phyloP scores from a whole-genome alignment of 2,113 vertebrate genomes.

The Dolichotis patagonum region DNA sequence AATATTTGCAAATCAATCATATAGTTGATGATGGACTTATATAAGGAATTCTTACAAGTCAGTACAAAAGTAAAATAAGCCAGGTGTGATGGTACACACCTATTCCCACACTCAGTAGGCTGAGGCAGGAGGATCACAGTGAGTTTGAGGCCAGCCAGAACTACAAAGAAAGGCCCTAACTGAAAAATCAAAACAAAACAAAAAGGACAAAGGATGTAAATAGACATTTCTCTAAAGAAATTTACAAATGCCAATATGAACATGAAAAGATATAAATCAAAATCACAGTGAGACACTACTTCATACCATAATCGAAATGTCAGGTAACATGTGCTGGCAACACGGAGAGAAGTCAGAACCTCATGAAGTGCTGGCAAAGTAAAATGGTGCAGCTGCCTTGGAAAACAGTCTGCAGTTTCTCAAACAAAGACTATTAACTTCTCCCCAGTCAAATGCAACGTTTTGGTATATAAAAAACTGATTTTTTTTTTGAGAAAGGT shows the following conservation, averaged over 20 bases:
- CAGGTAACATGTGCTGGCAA: background rate
- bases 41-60: background rate
- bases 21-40: background rate
- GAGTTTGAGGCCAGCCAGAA: background rate
- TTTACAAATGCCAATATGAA: background rate
- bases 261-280: background rate
- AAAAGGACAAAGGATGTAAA: background rate
- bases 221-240: background rate
- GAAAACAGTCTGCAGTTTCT: background rate
- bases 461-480: background rate
- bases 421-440: background rate
- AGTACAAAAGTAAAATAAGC: background rate
- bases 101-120: background rate
- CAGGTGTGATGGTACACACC: background rate
- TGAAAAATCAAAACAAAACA: background rate
- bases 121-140: background rate
- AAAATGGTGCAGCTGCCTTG: background rate
- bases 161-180: background rate
- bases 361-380: background rate
- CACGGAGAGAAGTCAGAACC: background rate
- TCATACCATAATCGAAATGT: background rate
- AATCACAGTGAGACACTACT: background rate
- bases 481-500: background rate
- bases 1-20: background rate
- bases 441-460: background rate